Percentiles rank a stretch among this genome's conserved stretches.
Conservation (phyloP, 2,113 vertebrate species). For the Emydura subglobosa region DNA sequence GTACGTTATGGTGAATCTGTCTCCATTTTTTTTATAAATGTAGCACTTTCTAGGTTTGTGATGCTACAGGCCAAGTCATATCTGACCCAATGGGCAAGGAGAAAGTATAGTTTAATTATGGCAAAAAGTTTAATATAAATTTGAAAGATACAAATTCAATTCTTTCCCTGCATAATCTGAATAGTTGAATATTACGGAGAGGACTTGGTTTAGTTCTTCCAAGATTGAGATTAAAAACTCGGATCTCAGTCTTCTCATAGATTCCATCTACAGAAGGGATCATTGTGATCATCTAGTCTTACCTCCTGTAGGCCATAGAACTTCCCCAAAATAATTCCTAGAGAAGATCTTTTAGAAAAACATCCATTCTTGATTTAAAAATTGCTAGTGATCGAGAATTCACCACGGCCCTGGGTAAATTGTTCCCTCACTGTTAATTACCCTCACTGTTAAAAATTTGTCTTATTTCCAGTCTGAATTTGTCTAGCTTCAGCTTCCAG, state of each 20-base stretch:
- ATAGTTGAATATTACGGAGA: background rate
- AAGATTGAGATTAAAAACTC: background rate
- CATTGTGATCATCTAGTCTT: too few species aligned
- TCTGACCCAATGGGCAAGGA: background rate
- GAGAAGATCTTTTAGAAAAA: too few species aligned
- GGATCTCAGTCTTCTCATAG: background rate
- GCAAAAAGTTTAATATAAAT: background rate
- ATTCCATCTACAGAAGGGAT: too few species aligned
- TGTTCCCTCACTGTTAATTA: too few species aligned
- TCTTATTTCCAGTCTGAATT: too few species aligned
- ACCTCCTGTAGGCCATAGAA: too few species aligned
- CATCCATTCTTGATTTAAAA: too few species aligned
- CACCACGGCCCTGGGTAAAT: too few species aligned
- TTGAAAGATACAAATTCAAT: background rate
- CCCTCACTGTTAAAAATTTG: too few species aligned
- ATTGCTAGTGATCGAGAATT: too few species aligned
- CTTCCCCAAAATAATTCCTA: too few species aligned
- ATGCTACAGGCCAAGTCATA: background rate
- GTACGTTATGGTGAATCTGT: background rate
- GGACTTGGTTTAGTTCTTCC: background rate
- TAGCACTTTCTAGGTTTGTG: background rate
- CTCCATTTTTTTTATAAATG: background rate
- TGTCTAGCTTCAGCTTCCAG: too few species aligned
- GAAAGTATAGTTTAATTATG: background rate
- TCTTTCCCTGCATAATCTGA: background rate